A percentile compares a stretch with the other conserved stretches of the same genome.
Evolutionary conservation across 2,888 invertebrate genomes (phyloP).

Genomic region (Tuta absoluta): DNA sequence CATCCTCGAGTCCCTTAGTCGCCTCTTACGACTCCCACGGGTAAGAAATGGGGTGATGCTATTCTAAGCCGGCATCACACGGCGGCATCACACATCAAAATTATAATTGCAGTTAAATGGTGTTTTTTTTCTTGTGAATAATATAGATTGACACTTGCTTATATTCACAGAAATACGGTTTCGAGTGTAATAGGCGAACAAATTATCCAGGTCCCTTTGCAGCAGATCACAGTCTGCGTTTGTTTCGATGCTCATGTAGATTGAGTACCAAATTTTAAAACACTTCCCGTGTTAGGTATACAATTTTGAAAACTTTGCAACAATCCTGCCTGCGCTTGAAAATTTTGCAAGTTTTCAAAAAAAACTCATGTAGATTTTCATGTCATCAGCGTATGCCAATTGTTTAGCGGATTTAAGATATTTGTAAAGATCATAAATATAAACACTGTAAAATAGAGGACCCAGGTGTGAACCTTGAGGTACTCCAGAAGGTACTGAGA

Average conservation of each 20-base stretch:
- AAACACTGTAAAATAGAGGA: slow-evolving; percentile 6
- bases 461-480: too few species aligned
- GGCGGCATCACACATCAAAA: too few species aligned
- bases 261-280: too few species aligned
- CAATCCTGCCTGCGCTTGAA: too few species aligned
- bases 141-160: background rate
- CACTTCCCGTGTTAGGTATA: too few species aligned
- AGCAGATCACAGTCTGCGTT: background rate
- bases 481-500: background rate
- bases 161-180: background rate
- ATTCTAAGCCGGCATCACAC: too few species aligned
- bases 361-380: background rate
- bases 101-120: background rate
- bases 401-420: background rate
- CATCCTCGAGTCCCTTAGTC: too few species aligned
- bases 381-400: slow-evolving; percentile 1
- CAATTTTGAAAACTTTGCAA: too few species aligned
- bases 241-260: background rate
- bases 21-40: too few species aligned
- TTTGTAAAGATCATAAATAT: background rate
- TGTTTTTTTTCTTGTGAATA: background rate
- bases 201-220: background rate
- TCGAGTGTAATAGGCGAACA: background rate
- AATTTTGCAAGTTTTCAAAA: too few species aligned
- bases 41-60: too few species aligned